Evolutionary conservation across 1,140 invertebrate genomes (phyloP).

Genomic region (Macrobrachium nipponense): DNA sequence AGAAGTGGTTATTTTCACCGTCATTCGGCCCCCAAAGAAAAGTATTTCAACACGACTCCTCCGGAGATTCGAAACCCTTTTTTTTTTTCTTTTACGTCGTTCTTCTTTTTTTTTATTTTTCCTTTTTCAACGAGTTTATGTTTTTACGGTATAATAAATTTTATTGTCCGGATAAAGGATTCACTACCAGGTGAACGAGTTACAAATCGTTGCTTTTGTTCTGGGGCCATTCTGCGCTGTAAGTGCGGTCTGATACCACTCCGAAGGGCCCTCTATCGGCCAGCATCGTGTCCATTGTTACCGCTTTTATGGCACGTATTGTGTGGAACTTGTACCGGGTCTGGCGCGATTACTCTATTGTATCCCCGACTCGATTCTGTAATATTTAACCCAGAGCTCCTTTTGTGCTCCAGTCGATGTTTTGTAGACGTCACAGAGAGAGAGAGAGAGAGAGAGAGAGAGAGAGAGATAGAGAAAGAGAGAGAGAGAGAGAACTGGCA

Average conservation of each 20-base stretch:
- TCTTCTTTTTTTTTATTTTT: background rate
- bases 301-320: constrained; percentile 57
- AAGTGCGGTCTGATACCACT: constrained; percentile 56
- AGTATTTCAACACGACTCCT: background rate
- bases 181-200: constrained; percentile 59
- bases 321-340: constrained; percentile 55
- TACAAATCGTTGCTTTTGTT: constrained; percentile 61
- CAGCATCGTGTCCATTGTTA: constrained; percentile 47
- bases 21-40: background rate
- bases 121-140: constrained; percentile 50
- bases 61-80: background rate
- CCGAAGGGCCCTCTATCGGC: constrained; percentile 29
- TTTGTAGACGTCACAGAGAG: constrained; percentile 8
- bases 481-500: background rate
- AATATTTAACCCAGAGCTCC: constrained; percentile 44
- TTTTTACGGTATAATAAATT: constrained; percentile 55
- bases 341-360: constrained; percentile 53
- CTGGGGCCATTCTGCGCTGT: constrained; percentile 51
- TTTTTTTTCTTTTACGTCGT: no score
- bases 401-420: constrained; percentile 29
- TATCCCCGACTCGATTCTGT: constrained; percentile 49
- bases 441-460: background rate
- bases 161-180: constrained; percentile 59
- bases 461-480: background rate
- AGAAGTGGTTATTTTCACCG: no score